These are phyloP conservation scores for Epistrophe eligans DNA, from an alignment of 2,888 invertebrate genomes.

Conservation along the genomic window DNA sequence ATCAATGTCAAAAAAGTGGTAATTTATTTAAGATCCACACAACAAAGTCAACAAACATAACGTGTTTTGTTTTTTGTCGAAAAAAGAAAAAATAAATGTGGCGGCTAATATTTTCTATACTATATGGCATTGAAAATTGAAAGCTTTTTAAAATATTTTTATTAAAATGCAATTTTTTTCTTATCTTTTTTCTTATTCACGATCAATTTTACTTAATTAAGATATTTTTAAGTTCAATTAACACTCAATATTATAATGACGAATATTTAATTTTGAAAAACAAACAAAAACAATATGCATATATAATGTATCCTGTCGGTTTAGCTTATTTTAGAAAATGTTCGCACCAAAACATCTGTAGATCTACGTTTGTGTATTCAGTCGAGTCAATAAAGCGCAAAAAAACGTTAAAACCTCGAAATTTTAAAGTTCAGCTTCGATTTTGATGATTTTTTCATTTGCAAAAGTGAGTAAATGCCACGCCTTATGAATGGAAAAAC, in stretches of 20 bases:
- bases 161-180: conserved; percentile 3
- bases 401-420: too few relatives aligned
- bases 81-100: background rate
- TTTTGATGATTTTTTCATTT: too few relatives aligned
- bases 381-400: too few relatives aligned
- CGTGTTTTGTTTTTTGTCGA: conserved; percentile 24
- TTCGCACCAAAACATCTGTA: too few relatives aligned
- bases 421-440: too few relatives aligned
- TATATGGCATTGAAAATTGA: conserved; percentile 9
- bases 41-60: conserved; percentile 10
- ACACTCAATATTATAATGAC: background rate
- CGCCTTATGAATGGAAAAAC: too few relatives aligned
- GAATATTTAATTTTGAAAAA: background rate
- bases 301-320: too few relatives aligned
- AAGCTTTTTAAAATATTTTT: background rate
- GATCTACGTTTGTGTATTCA: too few relatives aligned
- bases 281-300: background rate
- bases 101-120: background rate
- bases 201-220: background rate
- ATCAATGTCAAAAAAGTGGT: conserved; percentile 23
- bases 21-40: conserved; percentile 9
- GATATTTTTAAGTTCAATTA: background rate
- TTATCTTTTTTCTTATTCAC: too few relatives aligned
- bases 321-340: too few relatives aligned
- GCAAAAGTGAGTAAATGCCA: too few relatives aligned